Evolutionary conservation across 2,888 invertebrate species (phyloP).

Genomic region (Dromius quadrimaculatus): DNA sequence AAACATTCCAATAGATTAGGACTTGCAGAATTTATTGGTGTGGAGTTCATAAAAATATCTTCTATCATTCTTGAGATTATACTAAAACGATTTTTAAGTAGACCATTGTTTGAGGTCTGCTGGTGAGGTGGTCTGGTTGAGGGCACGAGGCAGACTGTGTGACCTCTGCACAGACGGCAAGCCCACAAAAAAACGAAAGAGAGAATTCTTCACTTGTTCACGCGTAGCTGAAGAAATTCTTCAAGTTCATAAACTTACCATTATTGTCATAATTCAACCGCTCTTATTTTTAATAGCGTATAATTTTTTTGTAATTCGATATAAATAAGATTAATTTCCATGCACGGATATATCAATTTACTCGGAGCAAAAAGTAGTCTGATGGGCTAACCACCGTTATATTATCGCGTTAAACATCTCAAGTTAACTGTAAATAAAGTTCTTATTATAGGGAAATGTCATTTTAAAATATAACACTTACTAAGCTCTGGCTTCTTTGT

Average conservation of each 20-base stretch:
- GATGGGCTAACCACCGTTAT: neutral
- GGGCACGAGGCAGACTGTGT: slow-evolving; percentile 3
- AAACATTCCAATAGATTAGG: too few species aligned
- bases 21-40: too few species aligned
- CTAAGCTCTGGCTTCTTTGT: neutral
- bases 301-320: neutral
- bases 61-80: too few species aligned
- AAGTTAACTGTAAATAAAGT: neutral
- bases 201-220: too few species aligned
- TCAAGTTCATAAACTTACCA: too few species aligned
- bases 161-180: too few species aligned
- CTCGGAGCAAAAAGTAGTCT: neutral
- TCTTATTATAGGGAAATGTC: neutral
- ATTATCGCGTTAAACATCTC: neutral
- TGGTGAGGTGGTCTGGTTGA: neutral
- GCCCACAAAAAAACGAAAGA: too few species aligned
- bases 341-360: neutral
- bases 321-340: neutral
- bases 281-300: neutral
- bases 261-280: neutral
- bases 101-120: too few species aligned
- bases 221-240: too few species aligned
- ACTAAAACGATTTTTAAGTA: too few species aligned
- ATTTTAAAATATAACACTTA: slow-evolving; percentile 16
- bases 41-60: too few species aligned